These are phyloP conservation scores for Tetrao urogallus DNA, from an alignment of 2,113 vertebrate genomes.

Conservation along the genomic window DNA sequence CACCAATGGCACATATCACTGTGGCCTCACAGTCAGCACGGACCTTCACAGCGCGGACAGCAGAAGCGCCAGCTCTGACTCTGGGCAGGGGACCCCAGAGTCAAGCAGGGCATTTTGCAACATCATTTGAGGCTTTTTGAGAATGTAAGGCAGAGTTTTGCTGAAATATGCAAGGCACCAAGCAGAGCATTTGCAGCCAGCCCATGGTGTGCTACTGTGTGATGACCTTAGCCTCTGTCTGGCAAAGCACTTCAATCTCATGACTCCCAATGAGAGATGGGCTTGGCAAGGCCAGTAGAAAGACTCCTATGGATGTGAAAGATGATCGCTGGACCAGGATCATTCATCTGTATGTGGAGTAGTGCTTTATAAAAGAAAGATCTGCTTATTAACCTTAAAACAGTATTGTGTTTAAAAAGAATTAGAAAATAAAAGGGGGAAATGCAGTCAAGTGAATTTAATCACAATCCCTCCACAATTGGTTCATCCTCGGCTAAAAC, in stretches of 20 bases:
- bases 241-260: background rate
- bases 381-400: background rate
- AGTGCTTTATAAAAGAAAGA: background rate
- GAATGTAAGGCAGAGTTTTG: background rate
- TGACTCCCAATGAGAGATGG: background rate
- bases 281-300: rapidly evolving
- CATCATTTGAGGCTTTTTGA: background rate
- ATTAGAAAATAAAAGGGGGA: background rate
- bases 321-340: background rate
- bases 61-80: background rate
- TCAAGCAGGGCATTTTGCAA: background rate
- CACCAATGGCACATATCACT: background rate
- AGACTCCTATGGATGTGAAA: background rate
- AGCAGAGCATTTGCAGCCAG: background rate
- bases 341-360: background rate
- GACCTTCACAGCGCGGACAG: background rate
- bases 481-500: background rate
- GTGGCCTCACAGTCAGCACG: rapidly evolving
- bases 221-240: background rate
- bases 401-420: background rate
- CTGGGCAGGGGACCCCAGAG: background rate
- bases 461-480: background rate
- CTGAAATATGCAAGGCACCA: background rate
- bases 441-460: background rate
- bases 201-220: background rate